phyloP scores from a whole-genome alignment of 2,113 vertebrate genomes.

The Cyprinus carpio region DNA sequence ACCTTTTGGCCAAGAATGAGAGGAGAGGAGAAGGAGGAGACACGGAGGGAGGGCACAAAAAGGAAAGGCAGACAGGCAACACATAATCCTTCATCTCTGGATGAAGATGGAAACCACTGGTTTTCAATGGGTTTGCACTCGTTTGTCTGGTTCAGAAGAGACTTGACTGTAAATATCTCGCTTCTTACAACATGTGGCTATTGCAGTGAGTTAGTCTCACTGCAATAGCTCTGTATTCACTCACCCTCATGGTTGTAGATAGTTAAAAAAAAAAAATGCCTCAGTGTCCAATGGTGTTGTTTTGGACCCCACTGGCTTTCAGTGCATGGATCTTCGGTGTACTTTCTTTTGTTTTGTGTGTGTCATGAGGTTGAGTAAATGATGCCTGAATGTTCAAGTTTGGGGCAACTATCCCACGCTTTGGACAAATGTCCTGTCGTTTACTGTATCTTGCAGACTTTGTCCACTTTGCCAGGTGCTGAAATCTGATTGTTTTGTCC shows the following conservation, averaged over 20 bases:
- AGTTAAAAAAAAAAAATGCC: no score
- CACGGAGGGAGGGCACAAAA: slow-evolving; percentile 64
- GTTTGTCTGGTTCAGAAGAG: background rate
- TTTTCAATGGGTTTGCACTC: background rate
- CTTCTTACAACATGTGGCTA: background rate
- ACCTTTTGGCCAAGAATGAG: slow-evolving; percentile 77
- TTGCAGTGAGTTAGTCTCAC: background rate
- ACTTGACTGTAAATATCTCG: no score
- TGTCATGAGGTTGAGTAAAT: background rate
- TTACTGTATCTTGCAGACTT: background rate
- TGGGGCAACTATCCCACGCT: background rate
- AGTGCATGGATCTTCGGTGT: background rate
- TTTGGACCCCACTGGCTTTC: background rate
- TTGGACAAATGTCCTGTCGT: background rate
- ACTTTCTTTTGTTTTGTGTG: background rate
- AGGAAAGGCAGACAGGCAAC: slow-evolving; percentile 73
- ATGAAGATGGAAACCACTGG: slow-evolving; percentile 58
- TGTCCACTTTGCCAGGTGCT: background rate
- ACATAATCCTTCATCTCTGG: slow-evolving; percentile 74
- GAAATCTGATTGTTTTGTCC: background rate
- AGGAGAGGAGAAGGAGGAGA: slow-evolving; percentile 63
- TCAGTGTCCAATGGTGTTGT: background rate
- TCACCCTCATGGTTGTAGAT: background rate
- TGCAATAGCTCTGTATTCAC: no score
- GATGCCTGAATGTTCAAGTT: background rate